Percentiles rank a stretch among this genome's conserved stretches.
These are phyloP conservation scores for Bryconaethiops microstoma DNA, from an alignment of 2,797 vertebrate species.

Conservation along the genomic window DNA sequence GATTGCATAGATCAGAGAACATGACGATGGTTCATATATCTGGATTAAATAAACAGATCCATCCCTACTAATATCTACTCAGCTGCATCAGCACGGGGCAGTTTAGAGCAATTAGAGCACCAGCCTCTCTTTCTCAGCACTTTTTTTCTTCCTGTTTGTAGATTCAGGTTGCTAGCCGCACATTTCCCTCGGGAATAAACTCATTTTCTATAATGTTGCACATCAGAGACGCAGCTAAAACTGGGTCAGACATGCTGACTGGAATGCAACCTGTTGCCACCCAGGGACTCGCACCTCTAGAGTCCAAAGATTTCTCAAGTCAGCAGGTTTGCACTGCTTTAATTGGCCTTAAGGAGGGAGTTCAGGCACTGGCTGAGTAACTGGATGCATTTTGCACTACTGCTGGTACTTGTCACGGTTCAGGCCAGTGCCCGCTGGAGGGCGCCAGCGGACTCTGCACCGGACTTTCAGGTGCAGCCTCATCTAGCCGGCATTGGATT, in stretches of 20 bases:
- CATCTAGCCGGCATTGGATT: no score
- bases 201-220: background rate
- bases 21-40: no score
- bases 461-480: no score
- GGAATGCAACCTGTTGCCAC: constrained; percentile 9
- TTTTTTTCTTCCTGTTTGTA: background rate
- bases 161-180: background rate
- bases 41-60: no score
- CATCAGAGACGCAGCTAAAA: constrained; percentile 21
- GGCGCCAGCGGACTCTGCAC: no score
- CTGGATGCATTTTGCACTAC: no score
- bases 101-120: background rate
- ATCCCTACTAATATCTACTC: no score
- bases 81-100: no score
- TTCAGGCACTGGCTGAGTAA: background rate
- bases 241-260: constrained; percentile 43
- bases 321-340: background rate
- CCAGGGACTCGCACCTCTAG: background rate
- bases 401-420: no score
- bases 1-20: no score
- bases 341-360: background rate
- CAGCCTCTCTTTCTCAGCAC: background rate
- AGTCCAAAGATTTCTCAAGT: background rate
- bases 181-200: background rate
- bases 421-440: no score